Evolutionary conservation across 2,113 vertebrate species (phyloP).

Genomic region (Pyxicephalus adspersus): DNA sequence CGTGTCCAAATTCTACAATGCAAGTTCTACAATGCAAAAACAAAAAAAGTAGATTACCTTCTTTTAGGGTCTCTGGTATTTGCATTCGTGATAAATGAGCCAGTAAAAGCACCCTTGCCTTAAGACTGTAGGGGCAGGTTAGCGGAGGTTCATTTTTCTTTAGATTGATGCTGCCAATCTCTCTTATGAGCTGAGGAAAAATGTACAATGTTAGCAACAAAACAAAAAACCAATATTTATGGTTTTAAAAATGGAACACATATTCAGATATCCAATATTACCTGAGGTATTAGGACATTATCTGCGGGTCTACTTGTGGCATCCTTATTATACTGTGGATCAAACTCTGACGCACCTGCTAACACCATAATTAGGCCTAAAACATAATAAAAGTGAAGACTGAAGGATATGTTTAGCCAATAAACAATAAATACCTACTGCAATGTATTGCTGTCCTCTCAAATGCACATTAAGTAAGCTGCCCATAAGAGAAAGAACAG

Average conservation of each 20-base stretch:
- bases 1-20: not conserved
- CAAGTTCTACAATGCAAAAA: slow-evolving; percentile 55
- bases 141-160: slow-evolving; percentile 98
- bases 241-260: not conserved
- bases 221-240: not conserved
- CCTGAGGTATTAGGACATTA: slow-evolving; percentile 96
- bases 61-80: slow-evolving; percentile 89
- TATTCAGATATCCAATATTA: slow-evolving; percentile 60
- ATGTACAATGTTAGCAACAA: slow-evolving; percentile 59
- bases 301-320: slow-evolving; percentile 94
- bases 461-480: no score
- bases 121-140: slow-evolving; percentile 96
- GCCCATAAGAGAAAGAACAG: no score
- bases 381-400: not conserved
- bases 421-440: no score
- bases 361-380: slow-evolving; percentile 93
- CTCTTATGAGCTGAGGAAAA: slow-evolving; percentile 85
- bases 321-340: slow-evolving; percentile 97
- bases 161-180: slow-evolving; percentile 95
- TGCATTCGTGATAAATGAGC: slow-evolving; percentile 93
- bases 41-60: slow-evolving; percentile 76
- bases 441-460: no score
- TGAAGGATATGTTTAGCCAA: no score
- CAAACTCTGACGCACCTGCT: slow-evolving; percentile 94
- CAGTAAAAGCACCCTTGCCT: slow-evolving; percentile 91